Conservation (phyloP, 2,797 vertebrate genomes). For the Emys orbicularis region DNA sequence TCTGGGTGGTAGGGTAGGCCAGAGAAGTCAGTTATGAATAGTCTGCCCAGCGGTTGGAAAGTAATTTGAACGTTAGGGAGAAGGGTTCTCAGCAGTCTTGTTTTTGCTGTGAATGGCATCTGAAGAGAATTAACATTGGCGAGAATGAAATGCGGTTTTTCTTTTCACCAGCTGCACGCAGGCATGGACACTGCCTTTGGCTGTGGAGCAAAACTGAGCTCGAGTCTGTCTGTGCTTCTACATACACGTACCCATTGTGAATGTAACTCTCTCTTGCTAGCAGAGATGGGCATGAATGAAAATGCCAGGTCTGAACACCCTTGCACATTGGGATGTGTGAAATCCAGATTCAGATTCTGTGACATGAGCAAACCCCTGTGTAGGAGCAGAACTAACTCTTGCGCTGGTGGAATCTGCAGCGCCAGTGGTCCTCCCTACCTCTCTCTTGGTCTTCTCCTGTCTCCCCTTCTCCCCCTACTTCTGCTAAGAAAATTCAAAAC, state of each 20-base stretch:
- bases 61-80: background rate
- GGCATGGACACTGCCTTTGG: background rate
- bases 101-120: background rate
- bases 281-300: background rate
- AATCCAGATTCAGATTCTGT: background rate
- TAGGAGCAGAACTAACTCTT: background rate
- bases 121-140: background rate
- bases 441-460: background rate
- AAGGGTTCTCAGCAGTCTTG: background rate
- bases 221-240: background rate
- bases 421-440: background rate
- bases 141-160: background rate
- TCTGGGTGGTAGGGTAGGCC: background rate
- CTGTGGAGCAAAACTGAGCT: background rate
- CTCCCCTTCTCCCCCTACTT: background rate
- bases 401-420: background rate
- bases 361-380: background rate
- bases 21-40: background rate
- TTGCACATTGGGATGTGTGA: background rate
- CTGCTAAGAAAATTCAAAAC: background rate
- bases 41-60: background rate
- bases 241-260: background rate
- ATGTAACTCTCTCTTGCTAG: background rate
- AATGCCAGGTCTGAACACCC: background rate
- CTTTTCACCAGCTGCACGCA: background rate